phyloP scores from a whole-genome alignment of 2,797 vertebrate species.

The Sebastes nivosus region DNA sequence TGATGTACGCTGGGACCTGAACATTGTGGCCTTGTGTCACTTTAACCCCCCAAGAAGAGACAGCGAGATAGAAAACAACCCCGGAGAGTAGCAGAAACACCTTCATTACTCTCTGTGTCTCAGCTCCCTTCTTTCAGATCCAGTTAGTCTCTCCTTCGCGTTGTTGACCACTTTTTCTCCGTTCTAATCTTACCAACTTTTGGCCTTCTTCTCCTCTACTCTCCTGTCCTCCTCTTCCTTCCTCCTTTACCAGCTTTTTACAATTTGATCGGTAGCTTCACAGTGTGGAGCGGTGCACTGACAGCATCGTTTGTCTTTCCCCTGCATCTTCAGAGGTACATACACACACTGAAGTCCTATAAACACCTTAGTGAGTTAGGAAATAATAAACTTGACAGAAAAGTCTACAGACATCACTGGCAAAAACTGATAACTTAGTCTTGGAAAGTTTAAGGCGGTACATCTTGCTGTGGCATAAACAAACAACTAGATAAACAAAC shows the following conservation, averaged over 20 bases:
- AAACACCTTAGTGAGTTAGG: slow-evolving; percentile 39
- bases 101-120: slow-evolving; percentile 48
- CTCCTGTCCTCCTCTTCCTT: slow-evolving; percentile 11
- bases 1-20: slow-evolving; percentile 49
- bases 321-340: slow-evolving; percentile 27
- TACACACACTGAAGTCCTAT: slow-evolving; percentile 12
- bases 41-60: slow-evolving; percentile 56
- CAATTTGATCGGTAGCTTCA: slow-evolving; percentile 54
- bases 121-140: slow-evolving; percentile 10
- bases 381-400: slow-evolving; percentile 27
- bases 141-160: slow-evolving; percentile 25
- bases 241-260: slow-evolving; percentile 33
- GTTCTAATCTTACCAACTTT: slow-evolving; percentile 42
- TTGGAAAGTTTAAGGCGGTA: not conserved
- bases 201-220: slow-evolving; percentile 8
- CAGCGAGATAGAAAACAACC: slow-evolving; percentile 45
- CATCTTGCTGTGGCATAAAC: not conserved
- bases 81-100: slow-evolving; percentile 43
- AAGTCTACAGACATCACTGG: slow-evolving; percentile 14
- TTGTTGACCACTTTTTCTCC: slow-evolving; percentile 30
- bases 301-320: slow-evolving; percentile 68
- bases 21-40: slow-evolving; percentile 62
- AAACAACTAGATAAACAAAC: not conserved
- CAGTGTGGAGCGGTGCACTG: slow-evolving; percentile 38
- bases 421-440: not conserved